Evolutionary conservation across 2,797 vertebrate species (phyloP).

Genomic region (Lagorchestes hirsutus): DNA sequence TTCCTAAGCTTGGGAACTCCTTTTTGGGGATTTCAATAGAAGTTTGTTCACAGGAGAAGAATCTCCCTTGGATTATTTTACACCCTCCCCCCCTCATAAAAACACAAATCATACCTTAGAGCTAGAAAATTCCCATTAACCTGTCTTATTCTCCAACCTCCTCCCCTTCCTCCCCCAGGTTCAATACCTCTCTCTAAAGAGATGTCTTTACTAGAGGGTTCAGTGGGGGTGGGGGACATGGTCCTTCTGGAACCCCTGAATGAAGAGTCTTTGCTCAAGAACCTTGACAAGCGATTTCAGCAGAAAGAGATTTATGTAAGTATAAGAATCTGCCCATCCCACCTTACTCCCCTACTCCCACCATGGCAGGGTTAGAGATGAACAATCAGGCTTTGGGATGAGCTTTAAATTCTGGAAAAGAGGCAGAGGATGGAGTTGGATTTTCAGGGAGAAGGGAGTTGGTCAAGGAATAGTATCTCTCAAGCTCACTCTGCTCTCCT

Average conservation of each 20-base stretch:
- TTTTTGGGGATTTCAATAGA: background rate
- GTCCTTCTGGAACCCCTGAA: conserved; percentile 87
- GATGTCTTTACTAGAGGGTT: conserved; percentile 83
- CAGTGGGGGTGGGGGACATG: conserved; percentile 85
- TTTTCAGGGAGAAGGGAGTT: background rate
- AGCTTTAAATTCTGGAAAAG: background rate
- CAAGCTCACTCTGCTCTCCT: background rate
- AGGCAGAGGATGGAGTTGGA: background rate
- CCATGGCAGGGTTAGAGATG: background rate
- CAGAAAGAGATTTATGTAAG: conserved; percentile 86
- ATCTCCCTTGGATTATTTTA: background rate
- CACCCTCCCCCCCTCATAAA: background rate
- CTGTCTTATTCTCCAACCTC: background rate
- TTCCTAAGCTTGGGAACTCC: background rate
- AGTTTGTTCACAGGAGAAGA: background rate
- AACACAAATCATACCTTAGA: background rate
- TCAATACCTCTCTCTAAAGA: conserved; percentile 51
- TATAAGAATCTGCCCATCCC: background rate
- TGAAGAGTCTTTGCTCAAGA: conserved; percentile 84
- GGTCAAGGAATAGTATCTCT: background rate
- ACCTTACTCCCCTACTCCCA: background rate
- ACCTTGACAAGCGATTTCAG: conserved; percentile 85
- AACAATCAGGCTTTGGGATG: background rate
- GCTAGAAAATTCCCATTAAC: conserved; percentile 16
- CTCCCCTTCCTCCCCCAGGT: conserved; percentile 19